Base-by-base conservation (phyloP, 2,113 vertebrate genomes). In the Lipotes vexillifer region DNA sequence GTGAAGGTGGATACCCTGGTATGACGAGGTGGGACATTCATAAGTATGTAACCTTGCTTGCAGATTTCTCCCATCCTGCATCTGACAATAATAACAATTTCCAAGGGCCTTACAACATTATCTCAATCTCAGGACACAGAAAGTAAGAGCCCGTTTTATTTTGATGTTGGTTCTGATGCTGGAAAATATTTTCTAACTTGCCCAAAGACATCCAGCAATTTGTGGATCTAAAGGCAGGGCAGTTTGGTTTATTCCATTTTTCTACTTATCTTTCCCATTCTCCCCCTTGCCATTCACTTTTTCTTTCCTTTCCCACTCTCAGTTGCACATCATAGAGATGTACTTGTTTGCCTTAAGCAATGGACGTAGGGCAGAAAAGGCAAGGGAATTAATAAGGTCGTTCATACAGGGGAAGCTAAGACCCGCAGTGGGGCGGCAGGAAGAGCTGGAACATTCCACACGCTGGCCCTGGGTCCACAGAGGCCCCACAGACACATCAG, bases 101-200 rank as follows among this genome's bases (percentile, higher is more conserved):
- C 94, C 49, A 25, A 46, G 27, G 18, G 17, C 31, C 29, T 93
- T 27, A n/a, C 8, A 25, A 55, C 71, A n/a, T 59, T n/a, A 14
- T 23, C 69, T 63, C 72, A 63, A 18, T 18, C 61, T 94, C 38
- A 31, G 52, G 77, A 65, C 46, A 52, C 33, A 95, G 8, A n/a
- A 94, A 55, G 44, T 49, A 90, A 92, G 80, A 90, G 59, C 18
- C 36, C 25, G 8, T 89, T 87, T 75, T 59, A 66, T 61, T 90
- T 61, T 59, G 49, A 81, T 57, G 20, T 55, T 74, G 75, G 18
- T 77, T 90, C 55, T 94, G 68, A 72, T 44, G 33, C 29, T 92
- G 77, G 57, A 72, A 90, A 87, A 86, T 88, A 61, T 75, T n/a
- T 41, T 33, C 5, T 77, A 89, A 65, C 55, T 41, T 90, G 74